Evolutionary conservation across 2,797 vertebrate species (phyloP).

Genomic region (Holocentrus rufus): DNA sequence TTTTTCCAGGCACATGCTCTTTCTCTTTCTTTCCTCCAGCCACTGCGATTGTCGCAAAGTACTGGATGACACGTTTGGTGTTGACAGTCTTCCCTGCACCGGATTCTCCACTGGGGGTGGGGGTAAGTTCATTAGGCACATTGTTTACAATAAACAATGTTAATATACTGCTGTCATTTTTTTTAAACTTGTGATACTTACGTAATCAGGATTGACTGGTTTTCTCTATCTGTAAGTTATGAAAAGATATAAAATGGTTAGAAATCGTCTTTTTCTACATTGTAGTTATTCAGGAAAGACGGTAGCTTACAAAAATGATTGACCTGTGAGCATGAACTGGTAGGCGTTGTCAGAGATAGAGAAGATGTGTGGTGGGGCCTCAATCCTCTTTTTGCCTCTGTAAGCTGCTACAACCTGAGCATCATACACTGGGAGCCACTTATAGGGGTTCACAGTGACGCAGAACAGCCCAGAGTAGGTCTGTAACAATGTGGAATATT

Average conservation of each 20-base stretch:
- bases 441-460: slow-evolving; percentile 89
- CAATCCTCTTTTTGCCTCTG: slow-evolving; percentile 87
- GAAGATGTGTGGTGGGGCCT: slow-evolving; percentile 90
- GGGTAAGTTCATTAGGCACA: not conserved
- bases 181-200: slow-evolving; percentile 62
- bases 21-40: slow-evolving; percentile 63
- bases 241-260: not conserved
- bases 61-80: slow-evolving; percentile 86
- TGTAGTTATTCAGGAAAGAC: not conserved
- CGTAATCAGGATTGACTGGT: slow-evolving; percentile 88
- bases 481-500: slow-evolving; percentile 63
- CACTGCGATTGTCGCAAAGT: slow-evolving; percentile 83
- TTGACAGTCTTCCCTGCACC: slow-evolving; percentile 87
- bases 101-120: slow-evolving; percentile 79
- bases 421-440: slow-evolving; percentile 88
- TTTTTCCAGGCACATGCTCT: slow-evolving; percentile 61
- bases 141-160: not conserved
- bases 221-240: slow-evolving; percentile 80
- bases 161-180: not conserved
- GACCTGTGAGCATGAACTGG: slow-evolving; percentile 86
- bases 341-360: slow-evolving; percentile 90
- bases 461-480: slow-evolving; percentile 91
- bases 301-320: slow-evolving; percentile 1
- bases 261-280: not conserved
- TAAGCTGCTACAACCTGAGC: slow-evolving; percentile 81